Base-by-base conservation (phyloP, 2,888 invertebrate genomes). In the Chymomyza procnemis region DNA sequence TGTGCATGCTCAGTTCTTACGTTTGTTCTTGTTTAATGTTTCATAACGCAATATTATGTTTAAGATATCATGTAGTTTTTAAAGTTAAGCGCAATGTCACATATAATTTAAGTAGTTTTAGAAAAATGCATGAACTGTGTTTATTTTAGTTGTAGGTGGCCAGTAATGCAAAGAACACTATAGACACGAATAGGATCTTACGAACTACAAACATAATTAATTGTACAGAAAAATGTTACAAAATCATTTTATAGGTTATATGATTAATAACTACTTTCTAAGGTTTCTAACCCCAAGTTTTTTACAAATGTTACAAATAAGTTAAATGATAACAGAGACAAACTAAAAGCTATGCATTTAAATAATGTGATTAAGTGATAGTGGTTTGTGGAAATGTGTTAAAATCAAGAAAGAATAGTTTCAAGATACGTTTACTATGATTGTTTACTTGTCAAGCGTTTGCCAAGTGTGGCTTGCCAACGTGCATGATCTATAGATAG, bases 141-240 rank as follows among this genome's bases (percentile, higher is more conserved):
- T 46, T 70, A 63, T 55, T 26, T 34, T 64, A 61, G 26, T 50
- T 22, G 26, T 52, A 48, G 34, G 26, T 52, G 16, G 34, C 5
- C 34, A 34, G 34, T 9, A 34, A 34, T 34, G 34, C 34, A 26
- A 26, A 26, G 26, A 26, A 1, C 26, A 26, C 26, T 26, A 26
- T 26, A 3, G 5, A 26, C 26, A 26, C n/a, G n/a, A n/a, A 34
- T 41, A 14, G 12, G 34, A n/a, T n/a, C n/a, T n/a, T n/a, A n/a
- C n/a, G n/a, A n/a, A n/a, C n/a, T n/a, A n/a, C n/a, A n/a, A 41
- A 41, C 34, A 41, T 41, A 12, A 41, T 9, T 41, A 41, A 41
- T 9, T 41, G 12, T 3, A 41, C 12, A 41, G 12, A 41, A 12
- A 41, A 41, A 41, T 41, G 12, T 41, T 12, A 12, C 12, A 41